Conservation (phyloP, 2,888 invertebrate genomes). For the Branchinecta sandiegonensis region DNA sequence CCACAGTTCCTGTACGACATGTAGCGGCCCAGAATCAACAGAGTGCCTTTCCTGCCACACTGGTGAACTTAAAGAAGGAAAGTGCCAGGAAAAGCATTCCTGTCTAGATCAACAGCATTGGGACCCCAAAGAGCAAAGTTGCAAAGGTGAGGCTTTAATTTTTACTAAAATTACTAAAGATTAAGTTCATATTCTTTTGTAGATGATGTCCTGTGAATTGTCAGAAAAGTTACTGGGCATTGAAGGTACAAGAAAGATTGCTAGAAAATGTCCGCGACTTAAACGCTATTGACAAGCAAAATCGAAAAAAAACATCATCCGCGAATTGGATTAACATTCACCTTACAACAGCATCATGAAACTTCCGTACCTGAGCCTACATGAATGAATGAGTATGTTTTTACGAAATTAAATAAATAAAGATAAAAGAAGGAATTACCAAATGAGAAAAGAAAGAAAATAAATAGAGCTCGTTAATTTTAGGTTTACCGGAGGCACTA, state of each 20-base stretch:
- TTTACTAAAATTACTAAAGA: neutral
- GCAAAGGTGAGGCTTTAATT: neutral
- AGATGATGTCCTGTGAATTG: neutral
- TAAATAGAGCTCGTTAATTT: no score
- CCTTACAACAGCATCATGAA: no score
- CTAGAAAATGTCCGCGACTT: no score
- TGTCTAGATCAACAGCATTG: conserved; percentile 4
- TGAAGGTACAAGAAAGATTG: neutral
- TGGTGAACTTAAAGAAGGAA: neutral
- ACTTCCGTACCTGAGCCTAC: no score
- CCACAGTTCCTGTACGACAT: neutral
- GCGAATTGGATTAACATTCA: no score
- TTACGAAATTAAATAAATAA: no score
- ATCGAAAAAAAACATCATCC: no score
- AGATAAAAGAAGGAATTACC: no score
- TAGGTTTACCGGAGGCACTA: no score
- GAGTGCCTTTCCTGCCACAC: neutral
- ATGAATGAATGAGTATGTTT: no score
- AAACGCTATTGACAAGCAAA: no score
- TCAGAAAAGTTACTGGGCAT: neutral
- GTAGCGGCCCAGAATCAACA: neutral
- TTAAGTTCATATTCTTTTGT: neutral
- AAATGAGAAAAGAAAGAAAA: no score
- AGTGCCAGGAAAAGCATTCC: neutral
- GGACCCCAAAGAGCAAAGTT: neutral